These are phyloP conservation scores for Cosmia pyralina DNA, from an alignment of 2,888 invertebrate genomes.

Conservation along the genomic window DNA sequence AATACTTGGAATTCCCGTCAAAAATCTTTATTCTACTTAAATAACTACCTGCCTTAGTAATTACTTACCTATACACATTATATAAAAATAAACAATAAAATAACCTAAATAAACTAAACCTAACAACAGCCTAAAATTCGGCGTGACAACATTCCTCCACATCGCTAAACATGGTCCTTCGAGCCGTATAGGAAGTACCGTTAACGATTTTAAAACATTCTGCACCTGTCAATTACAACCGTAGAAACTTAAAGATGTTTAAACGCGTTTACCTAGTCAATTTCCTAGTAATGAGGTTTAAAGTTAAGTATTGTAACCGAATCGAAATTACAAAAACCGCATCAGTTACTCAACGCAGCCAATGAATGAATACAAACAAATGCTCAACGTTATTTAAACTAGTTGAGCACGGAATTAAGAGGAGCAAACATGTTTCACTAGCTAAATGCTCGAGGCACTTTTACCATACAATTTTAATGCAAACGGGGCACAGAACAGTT, in stretches of 20 bases:
- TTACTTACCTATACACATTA: too few species aligned
- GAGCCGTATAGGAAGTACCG: not conserved
- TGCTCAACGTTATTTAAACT: constrained; percentile 44
- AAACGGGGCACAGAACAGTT: constrained; percentile 63
- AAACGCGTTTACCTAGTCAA: not conserved
- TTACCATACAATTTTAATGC: constrained; percentile 65
- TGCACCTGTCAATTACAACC: not conserved
- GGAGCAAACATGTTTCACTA: constrained; percentile 63
- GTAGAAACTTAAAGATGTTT: not conserved
- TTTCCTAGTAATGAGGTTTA: not conserved
- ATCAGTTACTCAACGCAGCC: constrained; percentile 4
- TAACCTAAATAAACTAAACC: not conserved
- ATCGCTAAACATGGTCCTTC: not conserved
- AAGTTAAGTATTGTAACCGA: not conserved
- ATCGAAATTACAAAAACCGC: constrained; percentile 11
- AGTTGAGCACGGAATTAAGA: constrained; percentile 61
- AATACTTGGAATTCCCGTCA: not conserved
- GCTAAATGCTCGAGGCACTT: constrained; percentile 69
- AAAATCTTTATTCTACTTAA: not conserved
- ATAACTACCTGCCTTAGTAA: too few species aligned
- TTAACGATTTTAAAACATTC: not conserved
- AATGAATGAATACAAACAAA: constrained; percentile 57
- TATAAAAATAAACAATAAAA: too few species aligned
- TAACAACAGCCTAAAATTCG: not conserved
- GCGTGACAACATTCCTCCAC: not conserved